phyloP scores from a whole-genome alignment of 2,797 vertebrate genomes.

The Oceanodroma leucorhoa region DNA sequence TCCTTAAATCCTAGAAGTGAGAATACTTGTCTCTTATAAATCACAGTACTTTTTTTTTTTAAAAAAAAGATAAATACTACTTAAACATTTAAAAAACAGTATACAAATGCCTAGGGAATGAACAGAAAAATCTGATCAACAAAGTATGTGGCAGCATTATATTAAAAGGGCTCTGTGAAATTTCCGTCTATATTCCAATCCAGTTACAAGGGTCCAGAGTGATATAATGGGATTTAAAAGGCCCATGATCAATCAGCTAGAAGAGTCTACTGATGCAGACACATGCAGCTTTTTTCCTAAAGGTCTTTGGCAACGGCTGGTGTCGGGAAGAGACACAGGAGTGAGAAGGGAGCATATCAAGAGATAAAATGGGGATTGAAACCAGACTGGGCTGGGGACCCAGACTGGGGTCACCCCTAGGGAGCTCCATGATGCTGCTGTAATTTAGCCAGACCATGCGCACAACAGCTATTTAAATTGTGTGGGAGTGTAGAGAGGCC shows the following conservation, averaged over 20 bases:
- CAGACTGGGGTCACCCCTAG: background rate
- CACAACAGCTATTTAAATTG: background rate
- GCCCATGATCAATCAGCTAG: background rate
- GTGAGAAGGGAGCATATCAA: background rate
- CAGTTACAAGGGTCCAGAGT: background rate
- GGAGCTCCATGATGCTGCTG: background rate
- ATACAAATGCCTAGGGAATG: background rate
- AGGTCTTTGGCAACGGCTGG: background rate
- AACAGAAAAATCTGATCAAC: background rate
- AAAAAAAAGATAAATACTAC: background rate
- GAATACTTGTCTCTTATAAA: background rate
- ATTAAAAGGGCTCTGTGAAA: background rate
- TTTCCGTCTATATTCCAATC: background rate
- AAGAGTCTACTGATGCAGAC: background rate
- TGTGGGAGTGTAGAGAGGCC: background rate
- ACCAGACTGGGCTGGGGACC: background rate
- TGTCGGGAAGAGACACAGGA: background rate
- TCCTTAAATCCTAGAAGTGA: background rate
- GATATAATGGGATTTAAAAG: background rate
- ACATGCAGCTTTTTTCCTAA: background rate
- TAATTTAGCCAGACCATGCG: accelerated
- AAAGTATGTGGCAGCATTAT: background rate
- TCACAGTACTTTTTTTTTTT: background rate
- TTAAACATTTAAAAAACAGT: background rate
- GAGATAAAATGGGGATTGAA: background rate